phyloP scores from a whole-genome alignment of 1,140 invertebrate species.

The Hycleus phaleratus region DNA sequence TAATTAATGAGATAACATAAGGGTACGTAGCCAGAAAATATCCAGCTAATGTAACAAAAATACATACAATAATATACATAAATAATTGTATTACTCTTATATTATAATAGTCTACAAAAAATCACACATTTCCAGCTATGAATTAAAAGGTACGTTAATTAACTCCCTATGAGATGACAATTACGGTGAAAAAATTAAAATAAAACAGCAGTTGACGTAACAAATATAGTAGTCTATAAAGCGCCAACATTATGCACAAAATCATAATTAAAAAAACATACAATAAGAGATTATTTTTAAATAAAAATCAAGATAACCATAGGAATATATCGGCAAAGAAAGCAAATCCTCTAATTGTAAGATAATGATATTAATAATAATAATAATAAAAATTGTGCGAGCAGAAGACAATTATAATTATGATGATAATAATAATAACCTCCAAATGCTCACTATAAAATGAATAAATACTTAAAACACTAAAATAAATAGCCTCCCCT shows the following conservation, averaged over 20 bases:
- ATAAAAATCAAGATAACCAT: constrained; percentile 24
- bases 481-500: constrained; percentile 37
- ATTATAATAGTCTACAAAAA: constrained; percentile 39
- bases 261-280: background rate
- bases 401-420: constrained; percentile 3
- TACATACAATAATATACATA: constrained; percentile 40
- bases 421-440: constrained; percentile 1
- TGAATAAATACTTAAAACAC: constrained; percentile 37
- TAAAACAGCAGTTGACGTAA: constrained; percentile 19
- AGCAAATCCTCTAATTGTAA: constrained; percentile 17
- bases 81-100: constrained; percentile 31
- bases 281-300: constrained; percentile 22
- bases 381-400: constrained; percentile 22
- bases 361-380: no score
- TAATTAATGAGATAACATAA: constrained; percentile 34
- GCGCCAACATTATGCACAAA: constrained; percentile 24
- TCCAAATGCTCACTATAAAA: constrained; percentile 17
- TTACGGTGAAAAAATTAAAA: constrained; percentile 1
- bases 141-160: constrained; percentile 39
- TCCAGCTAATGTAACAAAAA: constrained; percentile 33
- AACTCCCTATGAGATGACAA: constrained; percentile 28
- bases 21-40: background rate
- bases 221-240: constrained; percentile 19
- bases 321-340: constrained; percentile 35
- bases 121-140: constrained; percentile 40